A percentile compares a stretch with the other conserved stretches of the same genome.
Conservation (phyloP, 2,888 invertebrate species). For the Synergus gifuensis region DNA sequence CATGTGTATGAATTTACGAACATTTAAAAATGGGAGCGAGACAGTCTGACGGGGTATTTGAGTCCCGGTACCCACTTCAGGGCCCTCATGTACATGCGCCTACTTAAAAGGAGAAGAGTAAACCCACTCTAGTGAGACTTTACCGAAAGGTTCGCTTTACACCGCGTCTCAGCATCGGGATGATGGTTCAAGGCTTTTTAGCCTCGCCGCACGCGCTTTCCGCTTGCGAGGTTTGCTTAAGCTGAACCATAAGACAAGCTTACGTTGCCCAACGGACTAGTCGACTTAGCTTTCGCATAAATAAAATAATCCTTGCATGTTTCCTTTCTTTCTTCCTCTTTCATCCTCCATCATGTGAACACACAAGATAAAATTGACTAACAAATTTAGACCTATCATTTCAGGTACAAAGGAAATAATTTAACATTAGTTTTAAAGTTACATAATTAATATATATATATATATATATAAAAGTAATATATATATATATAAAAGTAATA, state of each 20-base stretch:
- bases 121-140: conserved; percentile 58
- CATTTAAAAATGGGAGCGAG: conserved; percentile 27
- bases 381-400: too few species aligned
- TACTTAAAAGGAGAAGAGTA: conserved; percentile 49
- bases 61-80: conserved; percentile 47
- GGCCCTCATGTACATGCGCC: conserved; percentile 53
- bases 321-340: conserved; percentile 22
- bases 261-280: conserved; percentile 47
- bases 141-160: conserved; percentile 64
- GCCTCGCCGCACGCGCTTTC: conserved; percentile 58
- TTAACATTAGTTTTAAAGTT: too few species aligned
- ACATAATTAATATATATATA: too few species aligned
- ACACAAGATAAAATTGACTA: neutral
- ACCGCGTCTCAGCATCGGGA: conserved; percentile 51
- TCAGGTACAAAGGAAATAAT: too few species aligned
- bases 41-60: conserved; percentile 52
- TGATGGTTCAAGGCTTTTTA: conserved; percentile 46
- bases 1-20: conserved; percentile 43
- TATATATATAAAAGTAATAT: too few species aligned
- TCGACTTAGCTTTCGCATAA: conserved; percentile 54
- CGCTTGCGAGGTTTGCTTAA: conserved; percentile 59
- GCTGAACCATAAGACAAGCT: conserved; percentile 57
- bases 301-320: conserved; percentile 52
- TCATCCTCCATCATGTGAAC: conserved; percentile 11
- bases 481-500: too few species aligned